Conservation (phyloP, 2,888 invertebrate genomes). For the Erynnis tages region DNA sequence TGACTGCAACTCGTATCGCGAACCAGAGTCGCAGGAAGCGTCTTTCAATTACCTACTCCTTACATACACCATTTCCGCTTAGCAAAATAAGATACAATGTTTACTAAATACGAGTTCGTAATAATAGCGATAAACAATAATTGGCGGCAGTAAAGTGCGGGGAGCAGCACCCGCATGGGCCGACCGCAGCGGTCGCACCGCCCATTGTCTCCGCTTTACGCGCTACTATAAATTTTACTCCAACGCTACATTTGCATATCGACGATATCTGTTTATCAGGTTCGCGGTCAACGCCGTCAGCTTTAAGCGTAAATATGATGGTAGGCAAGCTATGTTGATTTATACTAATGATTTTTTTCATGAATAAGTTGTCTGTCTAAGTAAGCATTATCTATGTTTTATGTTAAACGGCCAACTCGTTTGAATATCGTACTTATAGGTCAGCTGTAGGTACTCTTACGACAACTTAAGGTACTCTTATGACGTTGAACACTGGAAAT, state of each 20-base stretch:
- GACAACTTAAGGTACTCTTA: too few species aligned
- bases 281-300: slow-evolving; percentile 26
- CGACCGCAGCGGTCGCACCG: slow-evolving; percentile 41
- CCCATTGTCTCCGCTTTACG: slow-evolving; percentile 50
- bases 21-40: too few species aligned
- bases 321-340: slow-evolving; percentile 13
- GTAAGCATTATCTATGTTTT: background rate
- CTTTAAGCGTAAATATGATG: slow-evolving; percentile 17
- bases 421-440: background rate
- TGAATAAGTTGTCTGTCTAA: background rate
- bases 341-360: slow-evolving; percentile 14
- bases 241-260: slow-evolving; percentile 56
- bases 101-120: slow-evolving; percentile 47
- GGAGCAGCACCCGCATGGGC: slow-evolving; percentile 60
- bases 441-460: too few species aligned
- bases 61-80: background rate
- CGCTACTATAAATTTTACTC: slow-evolving; percentile 52
- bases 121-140: slow-evolving; percentile 52
- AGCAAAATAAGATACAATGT: slow-evolving; percentile 38
- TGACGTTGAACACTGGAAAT: too few species aligned
- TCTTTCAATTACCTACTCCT: too few species aligned
- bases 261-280: slow-evolving; percentile 48
- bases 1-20: too few species aligned
- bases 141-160: slow-evolving; percentile 49
- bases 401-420: background rate